These are phyloP conservation scores for Xestia ashworthii DNA, from an alignment of 2,888 invertebrate species.

Conservation along the genomic window DNA sequence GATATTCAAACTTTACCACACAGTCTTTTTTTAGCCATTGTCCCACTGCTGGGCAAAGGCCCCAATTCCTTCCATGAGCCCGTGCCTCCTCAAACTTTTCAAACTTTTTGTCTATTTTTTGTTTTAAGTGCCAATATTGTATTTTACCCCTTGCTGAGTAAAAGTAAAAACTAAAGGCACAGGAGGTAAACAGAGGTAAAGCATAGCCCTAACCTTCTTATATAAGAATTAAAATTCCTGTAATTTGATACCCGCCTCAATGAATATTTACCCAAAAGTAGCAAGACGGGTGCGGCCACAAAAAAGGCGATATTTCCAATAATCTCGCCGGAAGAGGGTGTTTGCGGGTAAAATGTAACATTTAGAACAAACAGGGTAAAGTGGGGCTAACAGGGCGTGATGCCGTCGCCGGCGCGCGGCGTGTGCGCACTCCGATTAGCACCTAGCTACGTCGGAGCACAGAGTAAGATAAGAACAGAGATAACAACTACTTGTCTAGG, in stretches of 20 bases:
- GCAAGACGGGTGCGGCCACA: slow-evolving; percentile 77
- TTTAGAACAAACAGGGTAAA: slow-evolving; percentile 85
- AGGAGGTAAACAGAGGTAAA: background rate
- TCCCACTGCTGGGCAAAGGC: too few relatives aligned
- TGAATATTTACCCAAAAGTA: slow-evolving; percentile 73
- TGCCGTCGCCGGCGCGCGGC: slow-evolving; percentile 73
- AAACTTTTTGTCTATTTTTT: too few relatives aligned
- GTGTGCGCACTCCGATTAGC: slow-evolving; percentile 84
- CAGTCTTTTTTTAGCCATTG: background rate
- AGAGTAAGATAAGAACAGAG: slow-evolving; percentile 71
- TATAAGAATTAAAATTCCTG: slow-evolving; percentile 3
- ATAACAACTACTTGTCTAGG: slow-evolving; percentile 52
- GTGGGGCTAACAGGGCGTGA: slow-evolving; percentile 83
- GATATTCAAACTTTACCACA: background rate
- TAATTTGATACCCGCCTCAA: slow-evolving; percentile 25
- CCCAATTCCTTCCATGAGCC: too few relatives aligned
- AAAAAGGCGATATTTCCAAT: slow-evolving; percentile 86
- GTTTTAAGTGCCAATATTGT: background rate
- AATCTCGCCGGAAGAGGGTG: slow-evolving; percentile 86
- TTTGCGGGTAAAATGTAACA: slow-evolving; percentile 86
- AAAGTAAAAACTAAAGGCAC: background rate
- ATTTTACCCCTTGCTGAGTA: background rate
- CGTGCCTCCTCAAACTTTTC: too few relatives aligned
- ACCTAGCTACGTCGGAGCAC: slow-evolving; percentile 74
- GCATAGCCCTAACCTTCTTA: too few relatives aligned